Percentiles rank a stretch among this genome's conserved stretches.
Conservation (phyloP, 2,888 invertebrate genomes). For the Pocota personata region DNA sequence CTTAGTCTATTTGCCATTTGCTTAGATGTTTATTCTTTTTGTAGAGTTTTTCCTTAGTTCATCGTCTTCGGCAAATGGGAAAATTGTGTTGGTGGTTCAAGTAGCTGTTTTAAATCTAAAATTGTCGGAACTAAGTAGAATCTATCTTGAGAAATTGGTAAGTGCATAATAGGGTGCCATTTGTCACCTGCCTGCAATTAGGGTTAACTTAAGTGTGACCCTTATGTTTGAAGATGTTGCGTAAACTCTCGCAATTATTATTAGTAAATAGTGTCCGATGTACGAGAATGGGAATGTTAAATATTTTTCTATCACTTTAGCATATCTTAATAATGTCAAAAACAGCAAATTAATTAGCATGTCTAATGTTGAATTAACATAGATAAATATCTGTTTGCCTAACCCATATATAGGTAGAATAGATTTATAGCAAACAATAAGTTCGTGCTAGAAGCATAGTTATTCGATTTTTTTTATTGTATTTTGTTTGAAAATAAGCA, state of each 20-base stretch:
- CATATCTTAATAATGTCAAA: background rate
- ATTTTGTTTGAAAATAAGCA: too few relatives aligned
- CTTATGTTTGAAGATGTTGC: background rate
- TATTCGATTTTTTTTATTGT: background rate
- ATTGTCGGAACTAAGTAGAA: background rate
- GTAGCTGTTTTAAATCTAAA: background rate
- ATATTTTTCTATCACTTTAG: background rate
- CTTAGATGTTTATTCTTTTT: background rate
- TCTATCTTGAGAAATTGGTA: background rate
- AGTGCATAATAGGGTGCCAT: background rate
- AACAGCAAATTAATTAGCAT: slow-evolving; percentile 13
- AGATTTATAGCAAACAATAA: background rate
- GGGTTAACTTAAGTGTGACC: background rate
- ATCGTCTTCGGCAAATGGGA: background rate
- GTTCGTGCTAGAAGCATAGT: background rate
- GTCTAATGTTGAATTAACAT: background rate
- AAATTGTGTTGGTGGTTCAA: background rate
- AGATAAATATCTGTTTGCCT: slow-evolving; percentile 17
- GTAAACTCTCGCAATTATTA: background rate
- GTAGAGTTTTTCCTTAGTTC: background rate
- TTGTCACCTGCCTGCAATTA: background rate
- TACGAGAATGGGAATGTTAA: background rate
- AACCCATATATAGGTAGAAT: background rate
- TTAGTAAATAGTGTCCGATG: background rate
- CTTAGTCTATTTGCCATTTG: background rate